Evolutionary conservation across 35 echinoderm and acorn worm genomes (phyloP).

Genomic region (Apostichopus japonicus): DNA sequence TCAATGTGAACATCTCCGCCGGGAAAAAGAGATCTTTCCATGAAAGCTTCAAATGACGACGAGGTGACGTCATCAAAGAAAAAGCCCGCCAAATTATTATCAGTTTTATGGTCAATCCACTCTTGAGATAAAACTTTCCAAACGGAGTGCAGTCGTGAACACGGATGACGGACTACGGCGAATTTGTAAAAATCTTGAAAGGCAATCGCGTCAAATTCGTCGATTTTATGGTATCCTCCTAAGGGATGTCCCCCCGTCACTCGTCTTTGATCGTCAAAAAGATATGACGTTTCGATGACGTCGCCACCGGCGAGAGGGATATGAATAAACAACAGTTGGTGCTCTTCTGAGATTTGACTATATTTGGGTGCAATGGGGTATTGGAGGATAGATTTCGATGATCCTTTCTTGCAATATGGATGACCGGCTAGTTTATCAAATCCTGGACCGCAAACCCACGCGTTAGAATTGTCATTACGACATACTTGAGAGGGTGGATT

Average conservation of each 20-base stretch:
- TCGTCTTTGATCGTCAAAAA: conserved; percentile 8
- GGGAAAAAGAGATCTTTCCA: not conserved
- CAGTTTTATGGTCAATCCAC: not conserved
- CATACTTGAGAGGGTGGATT: no score
- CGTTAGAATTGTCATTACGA: not conserved
- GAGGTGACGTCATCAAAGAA: not conserved
- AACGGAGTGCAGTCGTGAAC: conserved; percentile 3
- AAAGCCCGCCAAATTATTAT: not conserved
- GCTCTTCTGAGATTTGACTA: not conserved
- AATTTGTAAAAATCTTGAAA: conserved; percentile 32
- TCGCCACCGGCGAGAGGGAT: not conserved
- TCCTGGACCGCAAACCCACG: not conserved
- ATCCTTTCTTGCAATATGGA: not conserved
- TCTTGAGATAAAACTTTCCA: not conserved
- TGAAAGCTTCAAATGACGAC: conserved; percentile 3
- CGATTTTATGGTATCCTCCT: conserved; percentile 23
- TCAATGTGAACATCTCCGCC: conserved; percentile 6
- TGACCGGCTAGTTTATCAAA: not conserved
- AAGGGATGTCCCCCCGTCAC: not conserved
- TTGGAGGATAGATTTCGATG: no score
- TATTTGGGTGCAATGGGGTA: not conserved
- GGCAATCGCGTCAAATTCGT: not conserved
- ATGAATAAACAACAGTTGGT: conserved; percentile 19
- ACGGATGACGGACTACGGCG: conserved; percentile 33
- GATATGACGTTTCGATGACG: not conserved